Evolutionary conservation across 2,113 vertebrate species (phyloP), one percentile per base, ranked within the genome.

Genomic region (Oostethus manadensis): DNA sequence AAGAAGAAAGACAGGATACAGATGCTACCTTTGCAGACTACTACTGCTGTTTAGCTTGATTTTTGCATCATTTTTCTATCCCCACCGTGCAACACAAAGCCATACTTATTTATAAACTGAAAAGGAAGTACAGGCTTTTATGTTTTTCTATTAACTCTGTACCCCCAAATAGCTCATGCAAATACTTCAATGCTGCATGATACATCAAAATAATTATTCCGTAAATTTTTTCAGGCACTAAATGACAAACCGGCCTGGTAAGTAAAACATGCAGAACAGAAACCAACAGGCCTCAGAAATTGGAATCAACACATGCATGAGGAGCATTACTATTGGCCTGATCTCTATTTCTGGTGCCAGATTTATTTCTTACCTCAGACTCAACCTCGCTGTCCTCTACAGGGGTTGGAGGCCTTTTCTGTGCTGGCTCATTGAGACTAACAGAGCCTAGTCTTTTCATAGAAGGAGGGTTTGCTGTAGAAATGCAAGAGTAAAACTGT

Each of bases 391-490:
- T 76, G 51, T 84, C 81, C 48, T 88, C 88, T 16, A 71, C 46
- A 58, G 83, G 78, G 51, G 82, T 53, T 0, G 76, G 56, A 0
- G 73, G 62, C 3, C 66, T 89, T 79, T 91, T 88, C 65, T 87
- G 78, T 17, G 82, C 86, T 23, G 85, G 86, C 18, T 90, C 84
- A 51, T 51, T 73, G 66, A 68, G 18, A 68, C 80, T 14, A 59
- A 78, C 65, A 74, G 76, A 73, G 51, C 79, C 72, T 16, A 89
- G 82, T 59, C 79, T 88, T 79, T 94, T 96, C 84, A 91, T 77
- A 64, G 87, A 84, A 0, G 81, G 86, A n/a, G 92, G 89, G 68
- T 91, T 88, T 23, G 88, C 89, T 69, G 84, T 85, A 88, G 10
- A 49, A 66, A 49, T 72, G 5, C 48, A 22, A 4, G 23, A 23